phyloP scores from a whole-genome alignment of 1,140 invertebrate species.

The Aphaenogaster floridana region DNA sequence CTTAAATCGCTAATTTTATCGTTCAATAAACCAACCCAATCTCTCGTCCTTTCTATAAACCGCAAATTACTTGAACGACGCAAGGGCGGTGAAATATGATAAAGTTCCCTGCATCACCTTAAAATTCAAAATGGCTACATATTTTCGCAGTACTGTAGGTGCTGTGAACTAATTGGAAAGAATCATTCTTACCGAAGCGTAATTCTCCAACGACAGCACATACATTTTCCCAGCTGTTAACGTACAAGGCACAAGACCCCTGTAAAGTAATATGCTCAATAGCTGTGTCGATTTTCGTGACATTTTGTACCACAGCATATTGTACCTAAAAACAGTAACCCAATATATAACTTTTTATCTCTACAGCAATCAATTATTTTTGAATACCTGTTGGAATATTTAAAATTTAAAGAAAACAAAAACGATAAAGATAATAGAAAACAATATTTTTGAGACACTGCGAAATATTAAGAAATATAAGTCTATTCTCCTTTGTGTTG shows the following conservation, averaged over 20 bases:
- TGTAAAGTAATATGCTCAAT: slow-evolving; percentile 34
- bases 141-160: neutral
- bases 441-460: neutral
- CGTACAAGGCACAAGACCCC: neutral
- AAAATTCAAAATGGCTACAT: slow-evolving; percentile 10
- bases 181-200: slow-evolving; percentile 19
- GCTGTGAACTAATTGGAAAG: neutral
- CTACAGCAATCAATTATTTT: neutral
- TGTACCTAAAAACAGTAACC: slow-evolving; percentile 6
- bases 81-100: slow-evolving; percentile 19
- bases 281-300: slow-evolving; percentile 13
- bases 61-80: neutral
- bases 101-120: slow-evolving; percentile 16
- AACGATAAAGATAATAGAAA: neutral
- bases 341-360: neutral
- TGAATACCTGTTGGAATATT: neutral
- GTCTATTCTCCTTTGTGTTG: neutral
- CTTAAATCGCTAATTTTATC: neutral
- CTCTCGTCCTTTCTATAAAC: neutral
- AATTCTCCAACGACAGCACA: slow-evolving; percentile 30
- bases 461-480: neutral
- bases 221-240: slow-evolving; percentile 28
- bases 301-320: slow-evolving; percentile 4
- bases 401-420: neutral
- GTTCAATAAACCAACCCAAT: neutral